phyloP scores from a whole-genome alignment of 2,888 invertebrate genomes.

The Salticus scenicus region DNA sequence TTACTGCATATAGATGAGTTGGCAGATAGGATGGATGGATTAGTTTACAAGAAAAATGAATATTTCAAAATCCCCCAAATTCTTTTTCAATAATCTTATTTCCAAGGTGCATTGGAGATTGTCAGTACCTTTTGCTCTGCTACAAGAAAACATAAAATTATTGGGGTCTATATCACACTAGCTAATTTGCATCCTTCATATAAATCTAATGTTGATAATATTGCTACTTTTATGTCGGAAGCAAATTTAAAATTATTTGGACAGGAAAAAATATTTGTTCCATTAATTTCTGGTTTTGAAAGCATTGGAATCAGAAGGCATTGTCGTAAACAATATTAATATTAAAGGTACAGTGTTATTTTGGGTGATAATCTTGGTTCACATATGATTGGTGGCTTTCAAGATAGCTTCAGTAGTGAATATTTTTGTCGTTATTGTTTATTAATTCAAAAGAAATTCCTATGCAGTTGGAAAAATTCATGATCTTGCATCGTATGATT shows the following conservation, averaged over 20 bases:
- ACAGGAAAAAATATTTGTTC: not conserved
- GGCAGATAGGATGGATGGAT: not conserved
- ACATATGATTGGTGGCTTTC: not conserved
- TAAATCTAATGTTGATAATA: not conserved
- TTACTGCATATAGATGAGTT: not conserved
- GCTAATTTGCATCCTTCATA: not conserved
- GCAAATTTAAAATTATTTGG: not conserved
- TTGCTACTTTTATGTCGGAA: too few relatives aligned
- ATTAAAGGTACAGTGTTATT: not conserved
- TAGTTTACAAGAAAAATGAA: not conserved
- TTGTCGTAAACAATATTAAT: not conserved
- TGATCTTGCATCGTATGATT: not conserved
- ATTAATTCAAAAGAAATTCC: not conserved
- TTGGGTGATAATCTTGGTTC: not conserved
- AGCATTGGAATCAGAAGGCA: not conserved
- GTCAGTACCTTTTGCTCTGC: not conserved
- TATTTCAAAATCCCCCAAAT: not conserved
- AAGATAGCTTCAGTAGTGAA: not conserved
- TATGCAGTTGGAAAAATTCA: not conserved
- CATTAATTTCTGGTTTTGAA: not conserved
- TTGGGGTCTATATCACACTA: not conserved
- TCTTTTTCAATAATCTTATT: not conserved
- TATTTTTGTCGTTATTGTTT: not conserved
- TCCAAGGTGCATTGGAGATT: constrained; percentile 4
- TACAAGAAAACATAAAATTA: not conserved